Evolutionary conservation across 1,140 invertebrate genomes (phyloP).

Genomic region (Drosophila ohnishii): DNA sequence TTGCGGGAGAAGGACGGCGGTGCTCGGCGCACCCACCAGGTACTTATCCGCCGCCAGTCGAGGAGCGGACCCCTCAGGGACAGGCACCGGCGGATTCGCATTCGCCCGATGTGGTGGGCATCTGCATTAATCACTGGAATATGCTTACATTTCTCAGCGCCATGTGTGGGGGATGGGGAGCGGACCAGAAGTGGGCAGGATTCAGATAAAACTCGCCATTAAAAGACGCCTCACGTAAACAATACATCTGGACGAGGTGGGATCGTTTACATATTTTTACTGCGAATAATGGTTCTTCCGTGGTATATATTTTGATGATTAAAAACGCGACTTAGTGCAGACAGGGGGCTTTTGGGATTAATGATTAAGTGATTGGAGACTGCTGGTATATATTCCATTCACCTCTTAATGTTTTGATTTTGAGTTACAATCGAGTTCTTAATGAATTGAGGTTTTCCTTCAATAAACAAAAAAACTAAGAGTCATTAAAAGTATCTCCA

Average conservation of each 20-base stretch:
- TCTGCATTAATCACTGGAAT: conserved; percentile 77
- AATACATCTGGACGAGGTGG: conserved; percentile 59
- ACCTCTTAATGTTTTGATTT: neutral
- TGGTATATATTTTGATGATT: conserved; percentile 5
- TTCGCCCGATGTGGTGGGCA: conserved; percentile 42
- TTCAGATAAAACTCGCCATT: conserved; percentile 55
- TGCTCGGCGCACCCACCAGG: conserved; percentile 25
- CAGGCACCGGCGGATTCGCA: conserved; percentile 18
- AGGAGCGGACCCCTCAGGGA: conserved; percentile 13
- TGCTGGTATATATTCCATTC: neutral
- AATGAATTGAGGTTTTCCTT: neutral
- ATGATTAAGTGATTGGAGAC: conserved; percentile 2
- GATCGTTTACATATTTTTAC: conserved; percentile 73
- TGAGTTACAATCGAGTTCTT: neutral
- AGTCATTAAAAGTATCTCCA: neutral
- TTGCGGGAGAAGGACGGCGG: conserved; percentile 14
- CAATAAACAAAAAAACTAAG: neutral
- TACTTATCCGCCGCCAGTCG: conserved; percentile 13
- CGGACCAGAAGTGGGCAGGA: conserved; percentile 1
- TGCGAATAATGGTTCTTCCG: conserved; percentile 14
- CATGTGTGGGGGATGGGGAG: conserved; percentile 30
- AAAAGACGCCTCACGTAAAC: conserved; percentile 66
- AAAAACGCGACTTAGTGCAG: conserved; percentile 5
- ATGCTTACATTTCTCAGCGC: conserved; percentile 73
- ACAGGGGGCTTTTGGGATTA: neutral